These are phyloP conservation scores for Pogonognathellus flavescens DNA, from an alignment of 1,140 invertebrate species.

Conservation along the genomic window DNA sequence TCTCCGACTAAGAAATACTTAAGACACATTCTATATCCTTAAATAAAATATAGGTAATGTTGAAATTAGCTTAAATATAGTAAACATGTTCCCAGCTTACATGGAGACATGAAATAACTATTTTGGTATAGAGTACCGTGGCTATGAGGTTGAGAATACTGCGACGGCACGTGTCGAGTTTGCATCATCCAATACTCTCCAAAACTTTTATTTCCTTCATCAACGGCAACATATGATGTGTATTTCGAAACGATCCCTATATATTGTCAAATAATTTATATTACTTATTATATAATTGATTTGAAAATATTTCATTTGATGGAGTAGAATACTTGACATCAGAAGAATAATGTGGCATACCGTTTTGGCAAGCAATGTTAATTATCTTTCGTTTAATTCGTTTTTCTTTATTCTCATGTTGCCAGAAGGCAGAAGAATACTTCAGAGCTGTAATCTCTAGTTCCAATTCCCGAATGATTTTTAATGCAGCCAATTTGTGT, in stretches of 20 bases:
- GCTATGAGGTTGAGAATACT: neutral
- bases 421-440: neutral
- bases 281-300: too few relatives aligned
- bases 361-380: neutral
- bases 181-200: neutral
- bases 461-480: conserved; percentile 67
- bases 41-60: too few relatives aligned
- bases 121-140: too few relatives aligned
- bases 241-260: neutral
- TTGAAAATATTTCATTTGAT: too few relatives aligned
- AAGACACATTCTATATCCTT: too few relatives aligned
- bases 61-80: too few relatives aligned
- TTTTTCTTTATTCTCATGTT: conserved; percentile 58
- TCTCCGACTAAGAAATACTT: too few relatives aligned
- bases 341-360: neutral
- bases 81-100: too few relatives aligned
- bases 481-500: conserved; percentile 64
- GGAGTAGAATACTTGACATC: too few relatives aligned
- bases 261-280: neutral
- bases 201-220: neutral
- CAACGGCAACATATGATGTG: neutral
- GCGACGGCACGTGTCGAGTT: neutral
- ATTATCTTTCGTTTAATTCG: conserved; percentile 49
- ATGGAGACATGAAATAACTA: too few relatives aligned
- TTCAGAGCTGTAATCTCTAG: conserved; percentile 39